Evolutionary conservation across 2,888 invertebrate species (phyloP).

Genomic region (Stenichneumon culpator): DNA sequence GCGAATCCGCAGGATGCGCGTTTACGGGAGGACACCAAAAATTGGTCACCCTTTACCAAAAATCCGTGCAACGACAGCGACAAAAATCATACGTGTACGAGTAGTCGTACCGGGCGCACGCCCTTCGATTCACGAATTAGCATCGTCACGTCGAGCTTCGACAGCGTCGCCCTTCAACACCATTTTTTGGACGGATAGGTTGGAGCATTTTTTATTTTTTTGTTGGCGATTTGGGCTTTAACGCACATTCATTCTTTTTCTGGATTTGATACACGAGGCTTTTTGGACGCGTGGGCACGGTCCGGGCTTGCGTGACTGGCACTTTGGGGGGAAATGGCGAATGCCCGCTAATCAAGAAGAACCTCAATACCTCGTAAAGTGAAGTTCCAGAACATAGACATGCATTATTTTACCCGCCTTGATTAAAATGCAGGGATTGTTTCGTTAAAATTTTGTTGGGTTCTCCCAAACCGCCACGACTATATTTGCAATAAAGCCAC

Average conservation of each 20-base stretch:
- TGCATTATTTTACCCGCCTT: neutral
- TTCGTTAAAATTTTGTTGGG: neutral
- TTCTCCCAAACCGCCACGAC: neutral
- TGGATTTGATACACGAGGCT: too few species aligned
- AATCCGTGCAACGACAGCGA: neutral
- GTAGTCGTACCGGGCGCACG: neutral
- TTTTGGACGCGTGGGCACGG: too few species aligned
- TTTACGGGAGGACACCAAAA: too few species aligned
- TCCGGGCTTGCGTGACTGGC: too few species aligned
- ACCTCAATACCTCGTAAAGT: neutral
- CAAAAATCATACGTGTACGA: neutral
- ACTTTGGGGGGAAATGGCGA: too few species aligned
- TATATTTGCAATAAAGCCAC: conserved; percentile 5
- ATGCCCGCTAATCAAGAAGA: neutral
- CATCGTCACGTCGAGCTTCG: neutral
- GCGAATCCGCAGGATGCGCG: conserved; percentile 39
- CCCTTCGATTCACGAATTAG: neutral
- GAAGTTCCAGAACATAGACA: neutral
- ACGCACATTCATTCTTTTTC: too few species aligned
- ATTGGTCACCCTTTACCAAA: too few species aligned
- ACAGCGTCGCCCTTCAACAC: neutral
- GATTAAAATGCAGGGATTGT: neutral
- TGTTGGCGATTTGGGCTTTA: neutral
- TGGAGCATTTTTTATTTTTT: neutral
- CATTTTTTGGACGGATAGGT: neutral